These are phyloP conservation scores for Greenwoodochromis staneri DNA, from an alignment of 2,113 vertebrate genomes.

Conservation along the genomic window DNA sequence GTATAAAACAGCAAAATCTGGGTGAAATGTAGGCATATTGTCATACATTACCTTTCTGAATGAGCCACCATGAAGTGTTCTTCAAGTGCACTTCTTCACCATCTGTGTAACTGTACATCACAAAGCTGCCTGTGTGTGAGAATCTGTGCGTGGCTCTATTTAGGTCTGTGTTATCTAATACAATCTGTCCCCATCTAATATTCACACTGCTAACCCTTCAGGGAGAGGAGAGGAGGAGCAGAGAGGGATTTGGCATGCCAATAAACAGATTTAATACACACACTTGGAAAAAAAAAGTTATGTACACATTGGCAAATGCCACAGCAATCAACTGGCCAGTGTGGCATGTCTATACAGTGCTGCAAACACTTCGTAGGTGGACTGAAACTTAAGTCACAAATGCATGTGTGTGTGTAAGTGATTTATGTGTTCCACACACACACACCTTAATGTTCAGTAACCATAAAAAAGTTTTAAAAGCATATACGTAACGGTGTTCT, in stretches of 20 bases:
- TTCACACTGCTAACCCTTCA: conserved; percentile 39
- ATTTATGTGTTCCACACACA: neutral
- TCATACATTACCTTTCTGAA: neutral
- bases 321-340: neutral
- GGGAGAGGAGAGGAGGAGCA: neutral
- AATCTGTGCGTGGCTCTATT: conserved; percentile 27
- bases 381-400: neutral
- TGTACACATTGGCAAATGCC: neutral
- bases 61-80: neutral
- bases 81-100: neutral
- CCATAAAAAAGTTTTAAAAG: neutral
- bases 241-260: neutral
- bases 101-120: neutral
- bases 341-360: neutral
- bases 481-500: neutral
- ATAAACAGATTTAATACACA: neutral
- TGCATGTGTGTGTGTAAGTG: neutral
- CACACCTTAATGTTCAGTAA: neutral
- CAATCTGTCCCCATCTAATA: conserved; percentile 64
- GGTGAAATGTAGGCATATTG: neutral
- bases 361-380: neutral
- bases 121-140: neutral
- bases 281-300: neutral
- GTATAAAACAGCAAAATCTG: neutral
- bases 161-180: conserved; percentile 58